Evolutionary conservation across 2,888 invertebrate species (phyloP), one percentile per base, ranked within the genome.

Genomic region (Netelia fuscicornis): DNA sequence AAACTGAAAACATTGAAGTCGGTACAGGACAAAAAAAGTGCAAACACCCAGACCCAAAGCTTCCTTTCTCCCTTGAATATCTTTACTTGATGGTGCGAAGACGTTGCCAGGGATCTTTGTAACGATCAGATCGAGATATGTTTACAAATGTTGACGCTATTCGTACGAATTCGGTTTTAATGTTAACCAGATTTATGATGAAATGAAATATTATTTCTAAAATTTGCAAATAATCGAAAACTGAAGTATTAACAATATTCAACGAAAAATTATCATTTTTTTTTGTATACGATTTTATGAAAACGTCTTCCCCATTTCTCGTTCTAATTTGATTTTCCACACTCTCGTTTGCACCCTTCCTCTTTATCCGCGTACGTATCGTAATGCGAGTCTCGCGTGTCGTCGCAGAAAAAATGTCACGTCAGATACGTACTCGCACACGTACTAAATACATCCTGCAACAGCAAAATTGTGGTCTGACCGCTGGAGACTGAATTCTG

Each of bases 81-180:
- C 64, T 72, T 56, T 37, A 42, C 44, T 71, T 20, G 56, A 20
- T 48, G 10, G 67, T 48, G n/a, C 56, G 58, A 37, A 56, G 37
- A 64, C n/a, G 13, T 44, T 60, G 65, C 37, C n/a, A 11, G 54
- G 60, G 56, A 68, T 48, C 79, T 64, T 70, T 74, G 52, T 75
- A 75, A 85, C 82, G 82, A 85, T 75, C 75, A 85, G 76, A 37
- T 37, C 82, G 75, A 75, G 62, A 52, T 64, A 74, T 75, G 54
- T 82, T 85, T 76, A 71, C 79, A 79, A 64, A 37, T 37, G 37
- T 3, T 6, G 37, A 37, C 37, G 37, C 37, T 1, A 37, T 37
- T 37, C 37, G 37, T 37, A 37, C 37, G 37, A 37, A 37, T 37
- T 37, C 37, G 37, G 5, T 37, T 37, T 37, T 37, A 6, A 37